Evolutionary conservation across 2,113 vertebrate species (phyloP).

Genomic region (Sapayoa aenigma): DNA sequence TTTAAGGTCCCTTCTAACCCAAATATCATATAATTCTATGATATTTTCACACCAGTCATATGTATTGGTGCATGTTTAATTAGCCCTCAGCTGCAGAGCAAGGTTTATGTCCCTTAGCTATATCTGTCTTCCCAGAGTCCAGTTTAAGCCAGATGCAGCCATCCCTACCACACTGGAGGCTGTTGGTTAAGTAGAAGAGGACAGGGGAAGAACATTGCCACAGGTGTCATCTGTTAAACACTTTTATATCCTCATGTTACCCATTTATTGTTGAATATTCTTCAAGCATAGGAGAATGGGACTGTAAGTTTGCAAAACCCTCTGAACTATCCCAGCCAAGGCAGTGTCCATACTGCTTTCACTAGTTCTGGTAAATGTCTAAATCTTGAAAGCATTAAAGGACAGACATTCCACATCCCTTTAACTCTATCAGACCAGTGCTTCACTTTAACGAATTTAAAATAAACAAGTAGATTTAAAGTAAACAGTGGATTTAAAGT

Average conservation of each 20-base stretch:
- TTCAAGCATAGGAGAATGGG: no score
- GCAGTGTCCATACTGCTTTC: no score
- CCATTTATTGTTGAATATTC: no score
- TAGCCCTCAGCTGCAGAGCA: neutral
- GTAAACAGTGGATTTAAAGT: neutral
- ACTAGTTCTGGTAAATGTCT: no score
- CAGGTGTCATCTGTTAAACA: no score
- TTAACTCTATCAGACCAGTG: neutral
- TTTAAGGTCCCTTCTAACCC: no score
- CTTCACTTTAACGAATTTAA: neutral
- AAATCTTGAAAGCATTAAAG: neutral
- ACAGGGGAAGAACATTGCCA: neutral
- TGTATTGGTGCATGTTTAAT: no score
- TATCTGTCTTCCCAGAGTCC: neutral
- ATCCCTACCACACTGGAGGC: neutral
- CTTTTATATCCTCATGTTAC: no score
- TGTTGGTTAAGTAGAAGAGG: neutral
- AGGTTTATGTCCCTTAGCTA: neutral
- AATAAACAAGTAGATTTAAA: no score
- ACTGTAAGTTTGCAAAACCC: no score
- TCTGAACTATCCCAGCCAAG: no score
- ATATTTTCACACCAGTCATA: fast-evolving
- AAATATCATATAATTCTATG: no score
- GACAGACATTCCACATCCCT: neutral
- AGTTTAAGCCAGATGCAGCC: neutral